phyloP scores from a whole-genome alignment of 1,140 invertebrate species.

The Pararge aegeria region DNA sequence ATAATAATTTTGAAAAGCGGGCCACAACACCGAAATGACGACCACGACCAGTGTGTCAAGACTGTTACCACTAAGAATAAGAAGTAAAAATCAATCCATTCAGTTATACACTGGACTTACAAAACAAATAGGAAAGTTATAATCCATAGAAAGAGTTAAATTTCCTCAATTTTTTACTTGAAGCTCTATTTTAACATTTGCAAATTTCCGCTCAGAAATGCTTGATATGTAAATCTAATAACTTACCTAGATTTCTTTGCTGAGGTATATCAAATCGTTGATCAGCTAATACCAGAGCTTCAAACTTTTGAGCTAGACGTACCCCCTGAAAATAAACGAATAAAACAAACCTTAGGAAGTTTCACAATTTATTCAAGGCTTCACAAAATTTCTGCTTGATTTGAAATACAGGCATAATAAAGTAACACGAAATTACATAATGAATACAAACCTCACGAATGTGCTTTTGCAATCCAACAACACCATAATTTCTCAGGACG shows the following conservation, averaged over 20 bases:
- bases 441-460: conserved; percentile 86
- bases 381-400: too few relatives aligned
- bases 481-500: conserved; percentile 94
- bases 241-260: conserved; percentile 87
- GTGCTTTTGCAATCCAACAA: conserved; percentile 93
- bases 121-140: too few relatives aligned
- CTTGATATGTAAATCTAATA: conserved; percentile 12
- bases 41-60: too few relatives aligned
- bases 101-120: too few relatives aligned
- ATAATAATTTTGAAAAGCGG: too few relatives aligned
- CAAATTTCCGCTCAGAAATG: neutral
- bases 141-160: too few relatives aligned
- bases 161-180: too few relatives aligned
- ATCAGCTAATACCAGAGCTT: conserved; percentile 90
- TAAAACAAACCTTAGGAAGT: neutral
- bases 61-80: neutral
- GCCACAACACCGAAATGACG: too few relatives aligned
- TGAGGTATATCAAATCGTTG: conserved; percentile 94
- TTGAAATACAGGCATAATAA: too few relatives aligned
- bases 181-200: too few relatives aligned
- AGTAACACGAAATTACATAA: neutral
- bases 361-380: neutral
- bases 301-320: conserved; percentile 93
- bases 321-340: conserved; percentile 81
- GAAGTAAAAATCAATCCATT: too few relatives aligned